These are phyloP conservation scores for Vanessa atalanta DNA, from an alignment of 1,140 invertebrate species.

Conservation along the genomic window DNA sequence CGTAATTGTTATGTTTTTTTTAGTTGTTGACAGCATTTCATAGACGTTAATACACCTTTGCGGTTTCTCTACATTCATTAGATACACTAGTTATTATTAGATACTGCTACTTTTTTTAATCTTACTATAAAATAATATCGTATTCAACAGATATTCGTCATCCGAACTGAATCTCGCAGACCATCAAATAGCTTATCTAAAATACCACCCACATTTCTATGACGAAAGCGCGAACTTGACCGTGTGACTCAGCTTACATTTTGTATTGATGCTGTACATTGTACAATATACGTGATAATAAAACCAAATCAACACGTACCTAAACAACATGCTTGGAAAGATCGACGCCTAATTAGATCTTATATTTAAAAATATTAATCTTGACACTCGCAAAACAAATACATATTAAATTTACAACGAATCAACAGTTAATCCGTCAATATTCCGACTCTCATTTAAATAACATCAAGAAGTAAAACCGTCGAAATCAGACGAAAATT, in stretches of 20 bases:
- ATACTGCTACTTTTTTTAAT: too few relatives aligned
- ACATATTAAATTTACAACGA: too few relatives aligned
- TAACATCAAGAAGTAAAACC: background rate
- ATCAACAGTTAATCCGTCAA: too few relatives aligned
- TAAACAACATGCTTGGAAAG: background rate
- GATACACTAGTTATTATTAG: too few relatives aligned
- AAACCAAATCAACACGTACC: background rate
- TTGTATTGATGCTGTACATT: slow-evolving; percentile 16
- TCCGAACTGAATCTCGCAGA: background rate
- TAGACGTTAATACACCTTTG: background rate
- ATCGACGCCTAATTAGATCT: background rate
- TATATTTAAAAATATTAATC: background rate
- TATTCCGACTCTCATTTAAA: background rate
- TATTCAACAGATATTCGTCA: background rate
- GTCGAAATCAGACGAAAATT: background rate
- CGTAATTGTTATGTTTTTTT: background rate
- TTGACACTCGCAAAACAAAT: background rate
- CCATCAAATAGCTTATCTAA: slow-evolving; percentile 14
- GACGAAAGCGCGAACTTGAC: slow-evolving; percentile 30
- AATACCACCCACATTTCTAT: slow-evolving; percentile 16
- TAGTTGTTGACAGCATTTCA: background rate
- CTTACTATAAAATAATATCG: background rate
- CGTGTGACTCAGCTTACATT: slow-evolving; percentile 26
- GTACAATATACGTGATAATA: slow-evolving; percentile 2
- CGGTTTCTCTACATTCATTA: too few relatives aligned